Percentiles rank a stretch among this genome's conserved stretches.
These are phyloP conservation scores for Phaedon cochleariae DNA, from an alignment of 2,888 invertebrate genomes.

Conservation along the genomic window DNA sequence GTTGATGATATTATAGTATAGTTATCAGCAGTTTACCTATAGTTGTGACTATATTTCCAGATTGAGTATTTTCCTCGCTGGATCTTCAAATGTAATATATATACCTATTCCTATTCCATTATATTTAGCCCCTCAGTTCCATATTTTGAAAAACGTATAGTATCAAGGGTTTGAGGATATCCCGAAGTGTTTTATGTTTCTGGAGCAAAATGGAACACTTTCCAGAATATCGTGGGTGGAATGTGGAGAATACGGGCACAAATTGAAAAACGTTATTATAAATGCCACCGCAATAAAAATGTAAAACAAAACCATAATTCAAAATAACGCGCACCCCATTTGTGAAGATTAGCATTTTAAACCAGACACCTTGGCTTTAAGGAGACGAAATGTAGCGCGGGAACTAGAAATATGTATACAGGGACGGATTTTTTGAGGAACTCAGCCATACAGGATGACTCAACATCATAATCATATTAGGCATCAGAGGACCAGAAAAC, in stretches of 20 bases:
- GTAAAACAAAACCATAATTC: constrained; percentile 64
- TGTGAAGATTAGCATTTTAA: constrained; percentile 65
- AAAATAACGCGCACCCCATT: constrained; percentile 64
- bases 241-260: constrained; percentile 46
- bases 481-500: too few species aligned
- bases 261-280: constrained; percentile 64
- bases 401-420: constrained; percentile 38
- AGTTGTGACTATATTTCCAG: too few species aligned
- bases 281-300: constrained; percentile 64
- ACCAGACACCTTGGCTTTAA: constrained; percentile 63
- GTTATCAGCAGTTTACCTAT: too few species aligned
- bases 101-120: too few species aligned
- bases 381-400: constrained; percentile 59
- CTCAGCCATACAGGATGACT: neutral
- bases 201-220: constrained; percentile 13
- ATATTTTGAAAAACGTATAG: too few species aligned
- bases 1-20: too few species aligned
- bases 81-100: too few species aligned
- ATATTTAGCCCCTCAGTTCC: too few species aligned
- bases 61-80: too few species aligned
- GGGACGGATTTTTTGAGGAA: neutral
- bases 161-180: neutral
- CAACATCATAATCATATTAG: too few species aligned
- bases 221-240: constrained; percentile 26
- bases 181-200: neutral